Conservation (phyloP, 2,888 invertebrate genomes). For the Latrodectus hesperus region DNA sequence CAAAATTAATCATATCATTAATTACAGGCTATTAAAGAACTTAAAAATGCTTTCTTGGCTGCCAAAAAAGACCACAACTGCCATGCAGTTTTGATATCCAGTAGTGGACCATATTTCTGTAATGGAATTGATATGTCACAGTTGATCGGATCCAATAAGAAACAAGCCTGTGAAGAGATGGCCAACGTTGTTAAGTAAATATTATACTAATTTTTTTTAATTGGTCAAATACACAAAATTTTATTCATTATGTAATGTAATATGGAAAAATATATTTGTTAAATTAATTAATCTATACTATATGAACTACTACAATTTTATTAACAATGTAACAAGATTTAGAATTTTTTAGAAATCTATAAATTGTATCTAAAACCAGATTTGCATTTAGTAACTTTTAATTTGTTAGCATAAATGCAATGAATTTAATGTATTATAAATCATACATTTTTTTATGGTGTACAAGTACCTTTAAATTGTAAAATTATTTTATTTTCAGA, state of each 20-base stretch:
- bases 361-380: no score
- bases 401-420: no score
- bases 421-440: no score
- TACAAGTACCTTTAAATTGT: no score
- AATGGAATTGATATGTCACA: conserved; percentile 87
- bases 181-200: conserved; percentile 84
- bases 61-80: conserved; percentile 81
- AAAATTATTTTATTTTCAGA: no score
- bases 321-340: no score
- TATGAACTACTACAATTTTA: no score
- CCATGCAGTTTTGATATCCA: conserved; percentile 83
- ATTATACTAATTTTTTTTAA: background rate
- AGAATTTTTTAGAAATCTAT: no score
- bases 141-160: conserved; percentile 80
- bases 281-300: no score
- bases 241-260: conserved; percentile 69
- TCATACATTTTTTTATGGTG: no score
- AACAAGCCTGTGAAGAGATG: conserved; percentile 81
- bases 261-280: no score
- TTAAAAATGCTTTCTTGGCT: conserved; percentile 82
- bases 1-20: background rate
- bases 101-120: conserved; percentile 85
- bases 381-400: no score
- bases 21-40: conserved; percentile 83
- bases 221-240: conserved; percentile 70